These are phyloP conservation scores for Leptoteleia sp. DNA, from an alignment of 1,140 invertebrate genomes.

Conservation along the genomic window DNA sequence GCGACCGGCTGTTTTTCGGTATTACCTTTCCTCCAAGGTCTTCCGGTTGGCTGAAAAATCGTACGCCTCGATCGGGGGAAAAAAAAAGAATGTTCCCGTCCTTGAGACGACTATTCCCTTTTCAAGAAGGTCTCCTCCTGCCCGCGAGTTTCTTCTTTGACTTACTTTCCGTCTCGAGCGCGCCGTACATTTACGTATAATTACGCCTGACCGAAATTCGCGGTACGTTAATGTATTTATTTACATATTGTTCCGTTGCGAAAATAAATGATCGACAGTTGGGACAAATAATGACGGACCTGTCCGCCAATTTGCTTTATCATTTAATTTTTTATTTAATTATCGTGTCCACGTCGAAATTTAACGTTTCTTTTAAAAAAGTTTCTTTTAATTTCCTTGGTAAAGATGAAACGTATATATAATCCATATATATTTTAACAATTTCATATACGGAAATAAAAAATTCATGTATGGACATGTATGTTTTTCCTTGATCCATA, in stretches of 20 bases:
- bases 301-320: constrained; percentile 38
- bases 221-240: constrained; percentile 32
- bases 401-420: too few species aligned
- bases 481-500: too few species aligned
- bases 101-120: constrained; percentile 70
- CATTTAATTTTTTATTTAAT: constrained; percentile 41
- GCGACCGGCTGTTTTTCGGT: too few species aligned
- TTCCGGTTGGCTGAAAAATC: constrained; percentile 57
- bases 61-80: constrained; percentile 45
- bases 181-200: constrained; percentile 29
- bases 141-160: constrained; percentile 46
- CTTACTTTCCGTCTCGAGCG: constrained; percentile 46
- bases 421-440: too few species aligned
- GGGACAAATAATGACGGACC: constrained; percentile 6
- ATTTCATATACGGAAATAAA: too few species aligned
- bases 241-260: constrained; percentile 30
- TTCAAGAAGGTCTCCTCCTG: constrained; percentile 62
- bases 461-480: too few species aligned
- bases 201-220: constrained; percentile 37
- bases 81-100: constrained; percentile 62
- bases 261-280: constrained; percentile 13
- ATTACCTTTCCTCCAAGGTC: constrained; percentile 50
- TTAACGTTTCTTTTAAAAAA: too few species aligned
- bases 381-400: too few species aligned
- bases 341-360: constrained; percentile 2